Conservation (phyloP, 2,888 invertebrate genomes). For the Athetis lepigone region DNA sequence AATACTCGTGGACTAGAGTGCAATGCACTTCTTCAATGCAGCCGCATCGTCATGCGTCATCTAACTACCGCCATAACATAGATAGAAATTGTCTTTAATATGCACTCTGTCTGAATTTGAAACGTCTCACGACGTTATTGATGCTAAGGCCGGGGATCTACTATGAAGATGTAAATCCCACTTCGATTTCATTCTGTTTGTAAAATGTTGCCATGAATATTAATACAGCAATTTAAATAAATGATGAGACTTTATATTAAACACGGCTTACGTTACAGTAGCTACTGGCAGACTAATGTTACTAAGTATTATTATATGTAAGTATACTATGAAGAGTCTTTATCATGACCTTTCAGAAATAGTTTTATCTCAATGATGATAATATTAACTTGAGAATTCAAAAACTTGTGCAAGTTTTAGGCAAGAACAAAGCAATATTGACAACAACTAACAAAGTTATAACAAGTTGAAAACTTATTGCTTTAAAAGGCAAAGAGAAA, state of each 20-base stretch:
- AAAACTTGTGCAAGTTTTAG: not conserved
- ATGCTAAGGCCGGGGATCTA: slow-evolving; percentile 40
- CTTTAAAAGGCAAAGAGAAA: not conserved
- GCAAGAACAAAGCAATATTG: not conserved
- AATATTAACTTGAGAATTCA: no score
- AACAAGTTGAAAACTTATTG: not conserved
- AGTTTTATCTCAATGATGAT: not conserved
- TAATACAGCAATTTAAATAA: slow-evolving; percentile 51
- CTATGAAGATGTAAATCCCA: slow-evolving; percentile 46
- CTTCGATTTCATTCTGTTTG: slow-evolving; percentile 55
- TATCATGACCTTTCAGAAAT: slow-evolving; percentile 6
- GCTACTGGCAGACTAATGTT: slow-evolving; percentile 1
- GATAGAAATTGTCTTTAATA: slow-evolving; percentile 63
- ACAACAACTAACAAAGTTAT: not conserved
- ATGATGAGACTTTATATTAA: slow-evolving; percentile 36
- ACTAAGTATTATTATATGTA: slow-evolving; percentile 14
- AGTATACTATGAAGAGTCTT: slow-evolving; percentile 9
- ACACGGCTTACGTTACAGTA: slow-evolving; percentile 36
- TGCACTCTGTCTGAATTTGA: slow-evolving; percentile 40
- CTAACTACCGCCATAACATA: slow-evolving; percentile 54
- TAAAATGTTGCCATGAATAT: slow-evolving; percentile 56
- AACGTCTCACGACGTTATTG: slow-evolving; percentile 29
- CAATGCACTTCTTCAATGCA: slow-evolving; percentile 78
- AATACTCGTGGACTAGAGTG: slow-evolving; percentile 75
- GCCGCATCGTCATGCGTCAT: slow-evolving; percentile 72